These are phyloP conservation scores for Horisme vitalbata DNA, from an alignment of 2,888 invertebrate genomes.

Conservation along the genomic window DNA sequence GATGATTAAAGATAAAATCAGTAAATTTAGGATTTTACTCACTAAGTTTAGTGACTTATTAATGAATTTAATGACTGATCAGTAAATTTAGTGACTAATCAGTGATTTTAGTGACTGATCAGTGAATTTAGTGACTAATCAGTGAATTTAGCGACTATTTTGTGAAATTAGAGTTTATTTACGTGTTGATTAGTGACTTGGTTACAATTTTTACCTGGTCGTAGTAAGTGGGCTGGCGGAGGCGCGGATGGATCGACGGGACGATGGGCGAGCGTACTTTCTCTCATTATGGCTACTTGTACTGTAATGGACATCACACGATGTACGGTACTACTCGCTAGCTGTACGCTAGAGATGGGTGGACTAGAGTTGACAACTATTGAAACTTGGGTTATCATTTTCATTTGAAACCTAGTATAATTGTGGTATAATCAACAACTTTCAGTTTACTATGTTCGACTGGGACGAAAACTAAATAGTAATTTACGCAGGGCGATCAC, in stretches of 20 bases:
- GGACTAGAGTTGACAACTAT: background rate
- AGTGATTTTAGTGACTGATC: background rate
- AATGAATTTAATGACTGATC: too few relatives aligned
- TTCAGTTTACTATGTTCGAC: too few relatives aligned
- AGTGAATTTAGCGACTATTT: background rate
- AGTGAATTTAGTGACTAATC: background rate
- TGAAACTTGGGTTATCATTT: too few relatives aligned
- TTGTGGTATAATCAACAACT: too few relatives aligned
- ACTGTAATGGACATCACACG: constrained; percentile 47
- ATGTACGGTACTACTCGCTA: constrained; percentile 2
- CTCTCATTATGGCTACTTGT: constrained; percentile 40
- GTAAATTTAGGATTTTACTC: background rate
- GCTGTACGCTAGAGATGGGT: constrained; percentile 9
- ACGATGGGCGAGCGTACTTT: constrained; percentile 40
- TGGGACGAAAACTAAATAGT: too few relatives aligned
- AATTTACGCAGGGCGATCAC: too few relatives aligned
- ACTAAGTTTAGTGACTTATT: background rate
- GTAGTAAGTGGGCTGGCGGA: constrained; percentile 53
- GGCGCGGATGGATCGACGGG: constrained; percentile 57
- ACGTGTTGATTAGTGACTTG: constrained; percentile 4
- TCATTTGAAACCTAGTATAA: too few relatives aligned
- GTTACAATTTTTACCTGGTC: constrained; percentile 16
- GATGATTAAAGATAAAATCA: background rate
- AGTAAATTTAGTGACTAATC: background rate
- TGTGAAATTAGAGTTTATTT: too few relatives aligned